A percentile compares a stretch with the other conserved stretches of the same genome.
Conservation (phyloP, 2,797 vertebrate genomes). For the Smutsia temminckii region DNA sequence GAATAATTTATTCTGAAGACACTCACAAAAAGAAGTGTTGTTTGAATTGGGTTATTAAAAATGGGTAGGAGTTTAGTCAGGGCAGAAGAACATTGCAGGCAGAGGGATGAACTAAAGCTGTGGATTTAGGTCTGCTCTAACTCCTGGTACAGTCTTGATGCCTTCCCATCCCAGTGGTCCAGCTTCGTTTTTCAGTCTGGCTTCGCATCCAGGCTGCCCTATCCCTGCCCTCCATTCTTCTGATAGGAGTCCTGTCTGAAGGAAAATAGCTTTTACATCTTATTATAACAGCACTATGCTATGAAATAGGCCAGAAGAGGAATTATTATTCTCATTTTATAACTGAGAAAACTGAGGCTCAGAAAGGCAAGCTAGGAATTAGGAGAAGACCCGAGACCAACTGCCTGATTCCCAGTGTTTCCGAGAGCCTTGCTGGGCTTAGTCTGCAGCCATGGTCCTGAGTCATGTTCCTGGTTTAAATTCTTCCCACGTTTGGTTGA, state of each 20-base stretch:
- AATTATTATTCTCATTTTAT: background rate
- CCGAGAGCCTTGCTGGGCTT: conserved; percentile 27
- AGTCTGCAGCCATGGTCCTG: conserved; percentile 54
- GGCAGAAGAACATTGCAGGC: background rate
- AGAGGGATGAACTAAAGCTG: background rate
- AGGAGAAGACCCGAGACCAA: conserved; percentile 18
- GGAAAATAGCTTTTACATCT: background rate
- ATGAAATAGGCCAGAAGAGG: background rate
- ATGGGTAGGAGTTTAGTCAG: background rate
- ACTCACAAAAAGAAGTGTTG: background rate
- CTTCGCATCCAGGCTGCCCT: background rate
- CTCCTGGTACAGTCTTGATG: background rate
- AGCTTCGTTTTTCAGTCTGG: background rate
- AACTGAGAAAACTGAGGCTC: conserved; percentile 10
- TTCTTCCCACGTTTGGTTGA: conserved; percentile 65
- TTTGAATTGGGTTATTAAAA: conserved; percentile 39
- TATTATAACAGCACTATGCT: background rate
- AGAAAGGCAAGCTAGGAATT: background rate
- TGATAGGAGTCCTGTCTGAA: background rate
- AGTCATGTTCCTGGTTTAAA: conserved; percentile 73
- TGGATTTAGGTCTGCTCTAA: background rate
- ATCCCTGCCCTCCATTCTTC: background rate
- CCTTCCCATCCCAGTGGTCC: background rate
- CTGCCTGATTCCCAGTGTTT: background rate
- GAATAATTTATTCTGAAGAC: background rate